Evolutionary conservation across 2,113 vertebrate species (phyloP).

Genomic region (Illadopsis cleaveri): DNA sequence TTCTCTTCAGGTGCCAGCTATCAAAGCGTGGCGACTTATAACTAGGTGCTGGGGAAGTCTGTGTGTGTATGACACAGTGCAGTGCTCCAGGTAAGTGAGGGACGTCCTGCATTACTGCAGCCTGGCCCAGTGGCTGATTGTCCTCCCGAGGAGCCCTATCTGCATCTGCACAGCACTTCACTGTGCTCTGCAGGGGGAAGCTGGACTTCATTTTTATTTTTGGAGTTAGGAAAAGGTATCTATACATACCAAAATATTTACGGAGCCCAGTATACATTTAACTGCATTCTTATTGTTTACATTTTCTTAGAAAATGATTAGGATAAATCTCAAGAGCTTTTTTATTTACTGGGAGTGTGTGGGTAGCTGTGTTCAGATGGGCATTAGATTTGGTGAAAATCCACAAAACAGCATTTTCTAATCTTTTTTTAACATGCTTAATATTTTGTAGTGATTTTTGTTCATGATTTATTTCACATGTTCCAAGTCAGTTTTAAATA

Average conservation of each 20-base stretch:
- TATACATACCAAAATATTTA: neutral
- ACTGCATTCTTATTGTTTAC: neutral
- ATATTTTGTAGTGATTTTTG: neutral
- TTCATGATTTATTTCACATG: neutral
- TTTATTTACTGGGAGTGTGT: neutral
- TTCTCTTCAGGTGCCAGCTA: neutral
- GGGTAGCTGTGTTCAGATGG: neutral
- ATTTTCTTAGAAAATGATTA: neutral
- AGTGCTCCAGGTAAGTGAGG: neutral
- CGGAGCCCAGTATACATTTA: accelerated
- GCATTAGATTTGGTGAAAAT: neutral
- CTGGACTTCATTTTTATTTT: neutral
- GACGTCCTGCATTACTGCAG: neutral
- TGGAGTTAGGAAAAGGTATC: neutral
- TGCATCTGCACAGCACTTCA: neutral
- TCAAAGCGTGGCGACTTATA: neutral
- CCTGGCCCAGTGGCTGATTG: accelerated
- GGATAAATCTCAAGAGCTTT: neutral
- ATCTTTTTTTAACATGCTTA: neutral
- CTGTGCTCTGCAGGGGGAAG: neutral
- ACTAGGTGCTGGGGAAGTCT: neutral
- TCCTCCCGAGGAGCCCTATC: neutral
- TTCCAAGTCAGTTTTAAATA: neutral
- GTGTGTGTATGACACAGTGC: neutral
- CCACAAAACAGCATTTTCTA: neutral